Conservation (phyloP, 1,140 invertebrate species). For the Cephus cinctus region DNA sequence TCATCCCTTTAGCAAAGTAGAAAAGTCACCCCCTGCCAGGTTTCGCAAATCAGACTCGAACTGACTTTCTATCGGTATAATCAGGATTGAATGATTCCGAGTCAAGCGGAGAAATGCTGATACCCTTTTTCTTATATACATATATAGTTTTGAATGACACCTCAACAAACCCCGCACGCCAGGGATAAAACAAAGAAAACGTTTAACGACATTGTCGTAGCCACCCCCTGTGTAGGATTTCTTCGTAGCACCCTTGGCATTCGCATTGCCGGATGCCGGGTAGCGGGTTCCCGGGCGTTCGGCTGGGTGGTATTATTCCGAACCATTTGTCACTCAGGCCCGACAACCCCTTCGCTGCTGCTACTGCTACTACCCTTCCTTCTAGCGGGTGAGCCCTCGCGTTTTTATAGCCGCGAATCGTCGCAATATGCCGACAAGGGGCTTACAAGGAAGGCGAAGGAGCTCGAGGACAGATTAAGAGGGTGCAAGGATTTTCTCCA, state of each 20-base stretch:
- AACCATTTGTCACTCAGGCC: constrained; percentile 54
- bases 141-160: no score
- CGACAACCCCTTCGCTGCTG: constrained; percentile 49
- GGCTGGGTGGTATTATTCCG: constrained; percentile 55
- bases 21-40: no score
- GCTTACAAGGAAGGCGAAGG: constrained; percentile 35
- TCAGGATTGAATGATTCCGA: no score
- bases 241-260: constrained; percentile 1
- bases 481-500: constrained; percentile 32
- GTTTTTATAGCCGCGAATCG: constrained; percentile 56
- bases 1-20: no score
- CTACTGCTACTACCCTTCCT: constrained; percentile 7
- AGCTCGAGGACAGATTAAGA: constrained; percentile 48
- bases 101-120: no score
- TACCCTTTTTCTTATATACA: no score
- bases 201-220: constrained; percentile 45
- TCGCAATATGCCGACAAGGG: constrained; percentile 56
- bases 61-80: no score
- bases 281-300: constrained; percentile 33
- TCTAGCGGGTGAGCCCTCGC: constrained; percentile 18
- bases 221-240: constrained; percentile 12
- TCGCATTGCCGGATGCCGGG: constrained; percentile 39
- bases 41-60: no score
- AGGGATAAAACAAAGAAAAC: constrained; percentile 40
- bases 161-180: no score